Conservation (phyloP, 2,113 vertebrate species). For the Phaethornis superciliosus region DNA sequence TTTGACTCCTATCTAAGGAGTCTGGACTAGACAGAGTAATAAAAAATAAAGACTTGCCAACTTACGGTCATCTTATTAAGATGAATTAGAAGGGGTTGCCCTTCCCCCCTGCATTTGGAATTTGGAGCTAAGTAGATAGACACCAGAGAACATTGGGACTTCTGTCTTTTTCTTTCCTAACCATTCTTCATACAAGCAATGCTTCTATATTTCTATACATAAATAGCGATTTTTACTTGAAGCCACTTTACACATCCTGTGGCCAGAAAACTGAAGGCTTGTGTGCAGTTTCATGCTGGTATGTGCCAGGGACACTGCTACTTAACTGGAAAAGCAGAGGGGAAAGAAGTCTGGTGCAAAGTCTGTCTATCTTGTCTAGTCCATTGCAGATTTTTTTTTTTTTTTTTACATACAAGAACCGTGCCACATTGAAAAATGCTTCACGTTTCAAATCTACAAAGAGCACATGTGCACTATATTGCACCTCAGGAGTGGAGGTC, state of each 20-base stretch:
- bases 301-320: not conserved
- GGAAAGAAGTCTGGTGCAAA: not conserved
- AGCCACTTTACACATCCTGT: not conserved
- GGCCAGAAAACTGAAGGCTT: not conserved
- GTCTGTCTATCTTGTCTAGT: not conserved
- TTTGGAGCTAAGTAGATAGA: slow-evolving; percentile 9
- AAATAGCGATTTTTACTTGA: not conserved
- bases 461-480: not conserved
- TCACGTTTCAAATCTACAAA: not conserved
- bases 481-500: not conserved
- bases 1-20: not conserved
- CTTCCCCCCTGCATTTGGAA: not conserved
- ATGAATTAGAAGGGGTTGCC: not conserved
- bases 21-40: not conserved
- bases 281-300: not conserved
- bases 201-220: not conserved
- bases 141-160: not conserved
- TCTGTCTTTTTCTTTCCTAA: not conserved
- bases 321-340: not conserved
- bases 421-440: not conserved
- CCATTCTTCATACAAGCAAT: not conserved
- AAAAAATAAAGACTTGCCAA: slow-evolving; percentile 1
- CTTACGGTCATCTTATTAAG: slow-evolving; percentile 3
- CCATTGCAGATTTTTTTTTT: not conserved
- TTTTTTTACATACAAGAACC: not conserved